Conservation (phyloP, 2,888 invertebrate genomes). For the Drosophila pullipes region DNA sequence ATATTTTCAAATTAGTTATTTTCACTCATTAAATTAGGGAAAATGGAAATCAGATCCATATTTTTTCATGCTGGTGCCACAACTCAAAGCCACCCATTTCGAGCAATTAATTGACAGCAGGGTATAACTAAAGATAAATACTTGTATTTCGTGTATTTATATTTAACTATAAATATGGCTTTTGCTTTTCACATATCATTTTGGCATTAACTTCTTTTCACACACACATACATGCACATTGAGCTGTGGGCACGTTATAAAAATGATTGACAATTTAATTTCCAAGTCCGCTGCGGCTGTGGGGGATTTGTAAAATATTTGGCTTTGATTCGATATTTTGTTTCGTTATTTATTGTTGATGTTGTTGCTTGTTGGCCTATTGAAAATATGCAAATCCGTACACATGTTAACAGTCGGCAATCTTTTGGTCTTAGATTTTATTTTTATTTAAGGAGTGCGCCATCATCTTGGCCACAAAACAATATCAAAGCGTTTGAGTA, state of each 20-base stretch:
- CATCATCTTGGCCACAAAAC: conserved; percentile 46
- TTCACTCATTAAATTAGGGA: background rate
- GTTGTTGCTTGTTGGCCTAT: conserved; percentile 27
- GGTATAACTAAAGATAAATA: conserved; percentile 46
- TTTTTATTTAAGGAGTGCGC: conserved; percentile 35
- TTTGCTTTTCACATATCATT: conserved; percentile 69
- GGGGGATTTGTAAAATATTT: conserved; percentile 75
- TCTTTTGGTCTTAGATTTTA: conserved; percentile 13
- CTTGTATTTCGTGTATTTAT: conserved; percentile 52
- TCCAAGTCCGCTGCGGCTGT: conserved; percentile 60
- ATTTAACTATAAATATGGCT: conserved; percentile 38
- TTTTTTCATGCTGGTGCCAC: background rate
- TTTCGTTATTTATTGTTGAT: conserved; percentile 52
- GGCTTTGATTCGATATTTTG: conserved; percentile 57
- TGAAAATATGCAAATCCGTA: conserved; percentile 75
- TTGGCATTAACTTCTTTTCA: conserved; percentile 76
- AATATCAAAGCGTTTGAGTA: conserved; percentile 33
- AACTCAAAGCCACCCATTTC: background rate
- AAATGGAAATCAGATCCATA: background rate
- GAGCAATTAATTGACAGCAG: background rate
- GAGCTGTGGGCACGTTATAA: conserved; percentile 64
- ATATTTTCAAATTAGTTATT: background rate
- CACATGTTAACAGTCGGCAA: conserved; percentile 60
- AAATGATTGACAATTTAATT: conserved; percentile 84
- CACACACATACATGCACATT: conserved; percentile 58